Base-by-base conservation (phyloP, 2,113 vertebrate species). In the Hemicordylus capensis region DNA sequence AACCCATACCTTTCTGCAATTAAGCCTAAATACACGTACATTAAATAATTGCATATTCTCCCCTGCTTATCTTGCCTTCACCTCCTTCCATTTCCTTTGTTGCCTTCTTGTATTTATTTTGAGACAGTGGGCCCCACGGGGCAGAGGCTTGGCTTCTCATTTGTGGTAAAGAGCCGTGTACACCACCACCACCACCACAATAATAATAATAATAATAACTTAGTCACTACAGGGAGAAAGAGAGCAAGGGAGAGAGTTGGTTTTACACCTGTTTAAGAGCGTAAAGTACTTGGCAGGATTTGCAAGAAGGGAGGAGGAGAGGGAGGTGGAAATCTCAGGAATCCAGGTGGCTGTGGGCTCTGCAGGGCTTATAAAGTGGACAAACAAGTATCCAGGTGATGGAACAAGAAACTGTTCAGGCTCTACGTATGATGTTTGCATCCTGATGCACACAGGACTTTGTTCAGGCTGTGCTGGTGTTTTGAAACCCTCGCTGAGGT, bases 401-500 rank as follows among this genome's bases (percentile, higher is more conserved):
- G 61, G 80, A 0, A 1, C 0, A 37, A 59, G 28, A 14, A 2
- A 14, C 28, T 56, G 51, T 69, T 61, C 19, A 3, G 58, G 59
- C 22, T 6, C 24, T 70, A 8, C 3, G 12, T 0, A 39, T 14
- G 0, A 8, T 11, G 24, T 0, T 1, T 78, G 24, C 61, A 69
- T 85, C 0, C 0, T 26, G 0, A 19, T 54, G 83, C 34, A 4
- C 46, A 56, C 0, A 0, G 31, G 0, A 1, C 0, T 0, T 24
- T 14, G 70, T 72, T 69, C 28, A 0, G 26, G 28, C 24, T 79
- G 67, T 63, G 78, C 6, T 46, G 3, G 48, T 31, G 79, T 17
- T 28, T 39, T 73, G 70, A 48, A 51, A 70, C 64, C 4, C 7
- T 58, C 51, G 34, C 70, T 0, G 0, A 1, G 26, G 28, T 31